These are phyloP conservation scores for Puffinus mauretanicus DNA, from an alignment of 2,113 vertebrate species.

Conservation along the genomic window DNA sequence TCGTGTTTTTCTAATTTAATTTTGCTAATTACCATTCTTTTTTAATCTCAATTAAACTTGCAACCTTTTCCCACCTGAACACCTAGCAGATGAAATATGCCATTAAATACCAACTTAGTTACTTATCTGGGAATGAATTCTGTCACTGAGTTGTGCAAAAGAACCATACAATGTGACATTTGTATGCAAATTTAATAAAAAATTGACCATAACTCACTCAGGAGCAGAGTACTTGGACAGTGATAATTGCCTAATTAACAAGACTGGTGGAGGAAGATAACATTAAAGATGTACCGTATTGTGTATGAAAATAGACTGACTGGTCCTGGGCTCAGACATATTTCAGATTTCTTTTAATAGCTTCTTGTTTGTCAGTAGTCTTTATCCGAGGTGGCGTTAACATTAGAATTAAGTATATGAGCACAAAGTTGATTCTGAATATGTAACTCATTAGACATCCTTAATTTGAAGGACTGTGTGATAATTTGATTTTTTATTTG, in stretches of 20 bases:
- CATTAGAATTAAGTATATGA: neutral
- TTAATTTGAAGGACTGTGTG: neutral
- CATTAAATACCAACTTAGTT: neutral
- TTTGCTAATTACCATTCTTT: neutral
- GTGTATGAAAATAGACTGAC: neutral
- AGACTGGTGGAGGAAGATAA: neutral
- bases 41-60: neutral
- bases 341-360: neutral
- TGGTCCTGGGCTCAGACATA: neutral
- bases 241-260: slow-evolving; percentile 13
- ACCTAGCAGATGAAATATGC: neutral
- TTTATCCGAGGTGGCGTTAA: neutral
- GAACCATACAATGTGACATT: neutral
- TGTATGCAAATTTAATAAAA: neutral
- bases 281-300: neutral
- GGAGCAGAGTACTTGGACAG: neutral
- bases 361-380: neutral
- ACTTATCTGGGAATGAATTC: neutral
- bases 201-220: neutral
- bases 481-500: neutral
- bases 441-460: neutral
- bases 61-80: neutral
- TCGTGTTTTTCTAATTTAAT: neutral
- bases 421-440: neutral
- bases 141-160: neutral